Percentiles rank a stretch among this genome's conserved stretches.
Evolutionary conservation across 2,113 vertebrate genomes (phyloP).

Genomic region (Laterallus jamaicensis): DNA sequence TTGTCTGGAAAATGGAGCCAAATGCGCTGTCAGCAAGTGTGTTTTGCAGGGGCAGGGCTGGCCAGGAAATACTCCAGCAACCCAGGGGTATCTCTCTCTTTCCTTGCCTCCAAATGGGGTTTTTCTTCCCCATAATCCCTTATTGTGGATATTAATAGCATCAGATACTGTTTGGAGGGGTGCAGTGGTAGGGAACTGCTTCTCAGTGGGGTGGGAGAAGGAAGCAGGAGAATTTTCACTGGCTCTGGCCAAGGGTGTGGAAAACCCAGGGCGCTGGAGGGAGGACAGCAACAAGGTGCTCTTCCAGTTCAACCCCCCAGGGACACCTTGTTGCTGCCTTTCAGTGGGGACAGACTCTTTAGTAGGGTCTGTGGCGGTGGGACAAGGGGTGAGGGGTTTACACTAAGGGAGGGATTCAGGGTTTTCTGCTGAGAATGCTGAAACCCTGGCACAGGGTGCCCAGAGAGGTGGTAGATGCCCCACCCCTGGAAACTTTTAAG

Average conservation of each 20-base stretch:
- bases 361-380: fast-evolving
- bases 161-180: neutral
- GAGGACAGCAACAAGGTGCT: neutral
- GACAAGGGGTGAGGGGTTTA: neutral
- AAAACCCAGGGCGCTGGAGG: neutral
- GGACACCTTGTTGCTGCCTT: neutral
- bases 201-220: neutral
- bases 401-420: neutral
- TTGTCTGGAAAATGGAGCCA: neutral
- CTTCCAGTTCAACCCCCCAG: neutral
- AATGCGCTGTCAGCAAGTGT: fast-evolving
- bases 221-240: neutral
- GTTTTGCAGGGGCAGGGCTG: neutral
- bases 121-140: neutral
- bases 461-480: neutral
- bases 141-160: neutral
- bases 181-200: neutral
- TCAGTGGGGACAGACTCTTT: neutral
- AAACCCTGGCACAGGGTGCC: fast-evolving
- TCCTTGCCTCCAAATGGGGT: neutral
- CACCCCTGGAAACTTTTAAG: neutral
- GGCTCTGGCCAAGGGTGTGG: neutral
- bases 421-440: fast-evolving
- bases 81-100: neutral
- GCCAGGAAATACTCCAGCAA: neutral